Conservation (phyloP, 2,113 vertebrate species). For the Boulengeromyrus knoepffleri region DNA sequence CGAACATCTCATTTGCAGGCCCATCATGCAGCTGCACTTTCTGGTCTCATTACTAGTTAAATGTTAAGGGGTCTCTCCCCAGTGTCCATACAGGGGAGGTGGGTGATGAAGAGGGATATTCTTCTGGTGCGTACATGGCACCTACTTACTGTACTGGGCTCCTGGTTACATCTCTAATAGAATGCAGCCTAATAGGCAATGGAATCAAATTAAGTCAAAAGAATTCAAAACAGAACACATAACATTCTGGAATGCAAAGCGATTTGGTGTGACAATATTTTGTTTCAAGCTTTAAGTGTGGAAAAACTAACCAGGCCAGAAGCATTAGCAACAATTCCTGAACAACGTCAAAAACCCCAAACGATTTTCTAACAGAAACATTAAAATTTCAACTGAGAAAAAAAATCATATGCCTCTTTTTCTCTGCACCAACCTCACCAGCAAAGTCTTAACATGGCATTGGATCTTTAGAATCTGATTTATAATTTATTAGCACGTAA, state of each 20-base stretch:
- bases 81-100: neutral
- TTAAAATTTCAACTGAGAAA: neutral
- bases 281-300: neutral
- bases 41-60: neutral
- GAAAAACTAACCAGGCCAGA: neutral
- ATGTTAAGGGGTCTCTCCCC: neutral
- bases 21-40: neutral
- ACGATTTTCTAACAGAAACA: neutral
- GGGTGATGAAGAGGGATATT: neutral
- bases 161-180: neutral
- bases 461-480: neutral
- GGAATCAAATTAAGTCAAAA: neutral
- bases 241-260: neutral
- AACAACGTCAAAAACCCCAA: neutral
- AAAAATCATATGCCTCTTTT: neutral
- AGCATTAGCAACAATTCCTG: neutral
- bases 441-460: neutral
- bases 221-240: neutral
- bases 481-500: neutral
- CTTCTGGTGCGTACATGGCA: neutral
- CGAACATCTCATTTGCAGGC: neutral
- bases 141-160: neutral
- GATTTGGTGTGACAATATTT: neutral
- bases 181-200: neutral
- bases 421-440: neutral